Evolutionary conservation across 2,113 vertebrate genomes (phyloP), one percentile per base, ranked within the genome.

Genomic region (Erythrolamprus reginae): DNA sequence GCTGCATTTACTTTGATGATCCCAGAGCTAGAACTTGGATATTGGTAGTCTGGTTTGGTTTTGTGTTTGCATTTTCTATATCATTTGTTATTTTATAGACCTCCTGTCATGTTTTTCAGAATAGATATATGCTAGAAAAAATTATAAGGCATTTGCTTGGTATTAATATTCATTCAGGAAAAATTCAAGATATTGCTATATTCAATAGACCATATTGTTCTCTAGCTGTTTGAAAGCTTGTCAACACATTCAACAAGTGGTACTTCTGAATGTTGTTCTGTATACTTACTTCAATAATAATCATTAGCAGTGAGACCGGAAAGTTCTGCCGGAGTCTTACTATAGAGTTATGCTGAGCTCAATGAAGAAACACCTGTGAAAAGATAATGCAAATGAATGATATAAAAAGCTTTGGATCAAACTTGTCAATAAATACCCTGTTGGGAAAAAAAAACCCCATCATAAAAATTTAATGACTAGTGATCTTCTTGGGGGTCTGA

Each of bases 341-440:
- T 52, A 83, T n/a, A 91, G 52, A 88, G 28, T 61, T 58, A 84
- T 88, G 53, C 53, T 88, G 90, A 91, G 45, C 70, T 33, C 42
- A n/a, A 26, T 33, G 15, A 26, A 61, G n/a, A 84, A 77, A 61
- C 51, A 55, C 77, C 86, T 83, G 86, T 88, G n/a, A 45, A 33
- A 26, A 88, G 70, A 21, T 50, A 28, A 91, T 56, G 90, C 52
- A 91, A 91, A 88, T 88, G 45, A 61, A 88, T 61, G 86, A 77
- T 91, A 48, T 88, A 88, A 83, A 91, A 84, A 88, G 86, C 90
- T 52, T 84, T 58, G 28, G 28, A 38, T 91, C 90, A 83, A 88
- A 56, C 42, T 84, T 88, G 70, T 91, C 90, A 88, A 84, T 91
- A 91, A 91, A 50, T 91, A 56, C 15, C 53, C 45, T 52, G 70